These are phyloP conservation scores for Crenuchus spilurus DNA, from an alignment of 2,797 vertebrate species.

Conservation along the genomic window DNA sequence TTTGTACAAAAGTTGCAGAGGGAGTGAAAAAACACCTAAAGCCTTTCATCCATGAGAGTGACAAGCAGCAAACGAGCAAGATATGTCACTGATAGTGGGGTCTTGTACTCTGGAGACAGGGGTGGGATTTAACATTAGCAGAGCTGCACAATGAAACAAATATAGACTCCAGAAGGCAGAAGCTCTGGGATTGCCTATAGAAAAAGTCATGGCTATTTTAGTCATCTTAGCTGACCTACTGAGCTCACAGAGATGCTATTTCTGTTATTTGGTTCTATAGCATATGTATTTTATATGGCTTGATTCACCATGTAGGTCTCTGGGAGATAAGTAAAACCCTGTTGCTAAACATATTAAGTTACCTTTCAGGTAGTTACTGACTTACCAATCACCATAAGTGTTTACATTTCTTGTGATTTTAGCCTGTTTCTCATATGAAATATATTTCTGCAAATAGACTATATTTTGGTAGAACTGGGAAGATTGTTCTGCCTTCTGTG, in stretches of 20 bases:
- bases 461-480: background rate
- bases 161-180: constrained; percentile 20
- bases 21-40: constrained; percentile 49
- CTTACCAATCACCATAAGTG: too few relatives aligned
- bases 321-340: too few relatives aligned
- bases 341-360: too few relatives aligned
- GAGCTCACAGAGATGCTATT: background rate
- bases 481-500: constrained; percentile 8
- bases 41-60: constrained; percentile 36
- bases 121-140: constrained; percentile 23
- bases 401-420: too few relatives aligned
- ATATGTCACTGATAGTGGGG: constrained; percentile 28
- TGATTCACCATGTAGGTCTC: background rate
- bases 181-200: background rate
- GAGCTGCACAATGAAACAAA: constrained; percentile 23
- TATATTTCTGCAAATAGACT: background rate
- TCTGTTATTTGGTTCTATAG: background rate
- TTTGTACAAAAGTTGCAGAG: constrained; percentile 37
- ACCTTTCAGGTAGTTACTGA: too few relatives aligned
- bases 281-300: background rate
- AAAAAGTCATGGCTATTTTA: background rate
- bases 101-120: background rate
- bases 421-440: too few relatives aligned
- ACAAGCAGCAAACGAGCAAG: constrained; percentile 21
- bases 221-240: background rate